Evolutionary conservation across 2,113 vertebrate species (phyloP).

Genomic region (Sturnus vulgaris): DNA sequence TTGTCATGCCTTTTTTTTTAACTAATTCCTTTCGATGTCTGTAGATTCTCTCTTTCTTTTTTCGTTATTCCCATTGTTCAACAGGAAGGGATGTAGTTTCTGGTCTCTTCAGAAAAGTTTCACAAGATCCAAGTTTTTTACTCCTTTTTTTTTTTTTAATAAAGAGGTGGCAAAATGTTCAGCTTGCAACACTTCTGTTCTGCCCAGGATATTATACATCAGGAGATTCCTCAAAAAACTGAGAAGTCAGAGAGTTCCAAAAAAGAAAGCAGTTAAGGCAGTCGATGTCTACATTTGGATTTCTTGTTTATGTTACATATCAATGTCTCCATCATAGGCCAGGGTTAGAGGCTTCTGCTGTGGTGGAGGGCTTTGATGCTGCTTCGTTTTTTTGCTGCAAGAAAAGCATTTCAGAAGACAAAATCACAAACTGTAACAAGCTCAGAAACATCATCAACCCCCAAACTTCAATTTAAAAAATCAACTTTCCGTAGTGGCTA

Average conservation of each 20-base stretch:
- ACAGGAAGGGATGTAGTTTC: constrained; percentile 67
- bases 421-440: neutral
- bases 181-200: constrained; percentile 58
- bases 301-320: constrained; percentile 83
- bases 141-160: constrained; percentile 4
- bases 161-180: constrained; percentile 63
- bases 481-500: neutral
- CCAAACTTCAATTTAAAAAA: neutral
- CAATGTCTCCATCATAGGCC: constrained; percentile 93
- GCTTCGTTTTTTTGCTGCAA: constrained; percentile 85
- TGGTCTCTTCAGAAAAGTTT: constrained; percentile 51
- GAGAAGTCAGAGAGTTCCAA: constrained; percentile 75
- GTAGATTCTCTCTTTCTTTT: constrained; percentile 25
- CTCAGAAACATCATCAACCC: neutral
- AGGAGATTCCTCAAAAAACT: constrained; percentile 79
- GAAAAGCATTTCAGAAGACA: constrained; percentile 15
- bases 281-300: constrained; percentile 78
- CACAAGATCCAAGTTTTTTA: constrained; percentile 53
- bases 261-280: constrained; percentile 80
- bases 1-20: constrained; percentile 71
- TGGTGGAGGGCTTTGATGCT: constrained; percentile 81
- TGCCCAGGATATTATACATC: constrained; percentile 52
- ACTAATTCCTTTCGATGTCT: constrained; percentile 55
- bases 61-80: constrained; percentile 61
- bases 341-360: constrained; percentile 94